Base-by-base conservation (phyloP, 1,140 invertebrate species). In the Trichonephila inaurata region DNA sequence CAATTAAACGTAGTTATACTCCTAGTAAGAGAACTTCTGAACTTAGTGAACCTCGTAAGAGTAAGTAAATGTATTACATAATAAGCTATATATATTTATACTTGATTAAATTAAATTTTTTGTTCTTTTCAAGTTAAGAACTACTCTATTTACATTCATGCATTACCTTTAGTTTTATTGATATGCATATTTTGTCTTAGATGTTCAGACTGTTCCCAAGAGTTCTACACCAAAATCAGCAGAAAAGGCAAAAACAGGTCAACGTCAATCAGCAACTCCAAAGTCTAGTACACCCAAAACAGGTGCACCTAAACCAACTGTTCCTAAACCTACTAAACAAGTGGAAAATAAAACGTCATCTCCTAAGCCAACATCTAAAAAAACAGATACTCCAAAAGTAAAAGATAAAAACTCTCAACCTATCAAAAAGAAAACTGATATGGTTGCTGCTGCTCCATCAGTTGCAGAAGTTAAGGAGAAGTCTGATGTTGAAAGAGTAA, bases 341-440 rank as follows among this genome's bases (percentile, higher is more conserved):
- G 14, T n/a, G 28, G n/a, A 58, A 91, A 81, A 5, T 64, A 44
- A 33, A 40, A 10, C 61, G 14, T 19, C 51, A n/a, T 2, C 81
- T 92, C 33, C 81, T 3, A 92, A 92, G 44, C 14, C 91, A 85
- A 66, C 40, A n/a, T 62, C n/a, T 69, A 19, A 4, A 33, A 94
- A 89, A 60, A 44, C 69, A n/a, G 44, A 44, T n/a, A 62, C 58
- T 81, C 33, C 92, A 1, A 93, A 93, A 64, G 40, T 19, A 12
- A n/a, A 64, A 24, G 77, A 77, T 19, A 90, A 85, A 44, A 94
- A 89, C 69, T 7, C n/a, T 58, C n/a, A 19, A 24, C 28, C 72
- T 6, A 89, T 28, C 28, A 94, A 94, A 40, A 94, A 94, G 87
- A 89, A 94, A 90, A 40, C n/a, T 58, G 93, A 89, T n/a, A 24